These are phyloP conservation scores for Dallia pectoralis DNA, from an alignment of 2,797 vertebrate genomes.

Conservation along the genomic window DNA sequence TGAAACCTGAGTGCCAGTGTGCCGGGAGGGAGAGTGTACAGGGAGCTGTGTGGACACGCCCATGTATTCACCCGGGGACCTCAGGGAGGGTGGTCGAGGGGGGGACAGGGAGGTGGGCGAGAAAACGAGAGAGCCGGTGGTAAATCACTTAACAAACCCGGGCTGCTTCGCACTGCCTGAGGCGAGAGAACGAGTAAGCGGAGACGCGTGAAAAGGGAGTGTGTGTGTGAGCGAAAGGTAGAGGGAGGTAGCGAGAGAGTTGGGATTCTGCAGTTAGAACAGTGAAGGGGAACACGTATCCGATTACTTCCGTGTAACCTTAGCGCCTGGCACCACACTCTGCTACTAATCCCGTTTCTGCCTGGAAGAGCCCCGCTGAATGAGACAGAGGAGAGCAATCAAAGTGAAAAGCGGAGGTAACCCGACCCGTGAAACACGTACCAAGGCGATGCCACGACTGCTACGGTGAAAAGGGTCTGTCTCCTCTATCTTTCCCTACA, in stretches of 20 bases:
- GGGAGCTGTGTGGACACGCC: neutral
- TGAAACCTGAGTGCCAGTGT: constrained; percentile 1
- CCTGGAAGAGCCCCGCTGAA: neutral
- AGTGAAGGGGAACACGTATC: neutral
- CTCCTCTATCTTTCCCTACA: neutral
- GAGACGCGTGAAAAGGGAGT: too few relatives aligned
- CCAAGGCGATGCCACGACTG: neutral
- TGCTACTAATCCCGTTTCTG: neutral
- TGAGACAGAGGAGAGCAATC: neutral
- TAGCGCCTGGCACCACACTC: neutral
- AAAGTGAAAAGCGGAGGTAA: neutral
- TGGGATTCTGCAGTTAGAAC: neutral
- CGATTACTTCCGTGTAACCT: neutral
- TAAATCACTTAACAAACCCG: neutral
- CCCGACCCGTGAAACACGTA: neutral
- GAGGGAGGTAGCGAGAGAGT: neutral
- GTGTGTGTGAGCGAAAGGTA: too few relatives aligned
- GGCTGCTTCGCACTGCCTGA: too few relatives aligned
- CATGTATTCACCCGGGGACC: neutral
- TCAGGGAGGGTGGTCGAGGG: neutral
- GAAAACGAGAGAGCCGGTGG: neutral
- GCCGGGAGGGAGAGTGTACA: neutral
- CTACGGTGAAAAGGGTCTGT: neutral
- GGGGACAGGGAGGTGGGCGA: neutral
- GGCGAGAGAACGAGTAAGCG: too few relatives aligned